Evolutionary conservation across 2,888 invertebrate genomes (phyloP), one percentile per base, ranked within the genome.

Genomic region (Tinea pellionella): DNA sequence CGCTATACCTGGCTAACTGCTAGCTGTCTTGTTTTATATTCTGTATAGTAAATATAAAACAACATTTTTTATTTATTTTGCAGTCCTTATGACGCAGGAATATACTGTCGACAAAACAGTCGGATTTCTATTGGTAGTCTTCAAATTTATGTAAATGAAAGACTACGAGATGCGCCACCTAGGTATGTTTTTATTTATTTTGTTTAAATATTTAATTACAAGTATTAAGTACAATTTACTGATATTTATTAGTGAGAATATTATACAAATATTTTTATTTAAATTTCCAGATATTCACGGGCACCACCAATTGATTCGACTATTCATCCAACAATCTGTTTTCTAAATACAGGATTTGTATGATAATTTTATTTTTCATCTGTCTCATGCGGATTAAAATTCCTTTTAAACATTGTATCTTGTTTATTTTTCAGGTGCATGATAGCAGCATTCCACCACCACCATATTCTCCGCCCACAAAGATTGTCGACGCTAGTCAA

Each of bases 61-160:
- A n/a, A n/a, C n/a, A n/a, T n/a, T n/a, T n/a, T n/a, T n/a, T n/a
- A n/a, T n/a, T n/a, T n/a, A n/a, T 15, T 15, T 57, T 57, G 8
- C 32, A 57, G 57, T 4, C n/a, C 3, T 11, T 57, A 29, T 57
- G 57, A 18, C 7, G 8, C 47, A 47, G 55, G 57, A 9, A 12
- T 32, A 16, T 13, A 16, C 13, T 3, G 29, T 16, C 3, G 32
- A 32, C 8, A 29, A 16, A 73, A 71, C 42, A 68, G 74, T 58
- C 70, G 86, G 37, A 64, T 84, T 11, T 87, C 87, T 3, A 74
- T 86, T n/a, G 86, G 85, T 61, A 87, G 87, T 64, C 68, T 87
- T 12, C 86, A 87, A 64, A 63, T 84, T 37, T 80, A 86, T 62
- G 75, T 87, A 15, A 79, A 86, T 6, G 78, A 85, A 66, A 74